Conservation (phyloP, 1,140 invertebrate species). For the Radopholus similis region DNA sequence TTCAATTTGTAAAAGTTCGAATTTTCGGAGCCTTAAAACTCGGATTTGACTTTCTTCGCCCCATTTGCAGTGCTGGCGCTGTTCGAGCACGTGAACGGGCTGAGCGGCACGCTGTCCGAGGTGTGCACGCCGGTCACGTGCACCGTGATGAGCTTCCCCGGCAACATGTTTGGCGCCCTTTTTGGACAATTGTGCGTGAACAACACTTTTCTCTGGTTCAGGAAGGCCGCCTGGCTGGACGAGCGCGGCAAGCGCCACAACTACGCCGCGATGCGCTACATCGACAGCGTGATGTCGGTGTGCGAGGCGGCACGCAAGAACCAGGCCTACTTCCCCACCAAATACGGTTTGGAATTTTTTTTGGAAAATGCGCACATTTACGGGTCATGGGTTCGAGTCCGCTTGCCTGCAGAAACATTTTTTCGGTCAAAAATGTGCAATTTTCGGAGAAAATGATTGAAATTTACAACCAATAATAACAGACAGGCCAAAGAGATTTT, state of each 20-base stretch:
- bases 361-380: no score
- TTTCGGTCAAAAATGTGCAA: no score
- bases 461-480: no score
- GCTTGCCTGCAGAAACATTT: no score
- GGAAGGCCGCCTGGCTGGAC: slow-evolving; percentile 53
- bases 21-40: no score
- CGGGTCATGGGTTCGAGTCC: no score
- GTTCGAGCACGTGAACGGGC: slow-evolving; percentile 56
- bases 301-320: slow-evolving; percentile 53
- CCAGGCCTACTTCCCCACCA: slow-evolving; percentile 54
- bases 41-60: no score
- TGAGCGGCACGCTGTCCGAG: slow-evolving; percentile 54
- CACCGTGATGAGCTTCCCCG: slow-evolving; percentile 49
- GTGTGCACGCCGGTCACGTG: slow-evolving; percentile 47
- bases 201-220: slow-evolving; percentile 18
- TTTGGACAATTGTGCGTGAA: background rate
- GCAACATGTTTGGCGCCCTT: slow-evolving; percentile 33
- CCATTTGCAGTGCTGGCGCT: slow-evolving; percentile 52
- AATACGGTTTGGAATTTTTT: slow-evolving; percentile 58
- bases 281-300: slow-evolving; percentile 58
- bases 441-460: no score
- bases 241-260: slow-evolving; percentile 50
- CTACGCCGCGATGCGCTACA: slow-evolving; percentile 55
- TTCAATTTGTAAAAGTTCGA: no score
- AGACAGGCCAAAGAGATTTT: no score